Evolutionary conservation across 2,113 vertebrate species (phyloP), one percentile per base, ranked within the genome.

Genomic region (Brachionichthys hirsutus): DNA sequence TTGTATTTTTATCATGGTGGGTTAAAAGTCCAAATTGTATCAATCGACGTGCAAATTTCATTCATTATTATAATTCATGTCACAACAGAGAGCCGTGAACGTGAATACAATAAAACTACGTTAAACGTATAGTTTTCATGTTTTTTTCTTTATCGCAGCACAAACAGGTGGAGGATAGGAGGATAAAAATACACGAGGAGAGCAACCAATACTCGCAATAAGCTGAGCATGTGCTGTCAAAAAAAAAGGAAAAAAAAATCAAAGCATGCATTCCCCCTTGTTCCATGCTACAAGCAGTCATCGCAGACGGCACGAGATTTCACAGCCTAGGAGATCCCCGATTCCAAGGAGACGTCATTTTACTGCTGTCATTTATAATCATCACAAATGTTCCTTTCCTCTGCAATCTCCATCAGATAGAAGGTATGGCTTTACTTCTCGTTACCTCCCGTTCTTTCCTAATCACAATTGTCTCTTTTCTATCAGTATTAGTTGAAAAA

Each of bases 311-410:
- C 73, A 55, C 70, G 50, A 74, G 68, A 47, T 64, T 61, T 71
- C 75, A 41, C 46, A 14, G 40, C 73, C 67, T 47, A 75, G 77
- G 72, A 77, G 78, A 86, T 61, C 70, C 80, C 67, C 70, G 70
- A 17, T 52, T 76, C 73, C 59, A 45, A 49, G 69, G 72, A 75
- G 73, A 57, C 65, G 60, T 83, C 82, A 84, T 87, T 85, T 67
- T 71, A 46, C 43, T 58, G 50, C 83, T 74, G 83, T 80, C 78
- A 73, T 82, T 78, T 83, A 17, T 45, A 71, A 85, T 82, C 50
- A 71, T n/a, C n/a, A n/a, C n/a, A 49, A 45, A n/a, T n/a, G n/a
- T n/a, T n/a, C 63, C 17, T 35, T 40, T 48, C 18, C 13, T 24
- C 35, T 43, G 47, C 52, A 60, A 50, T 64, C 49, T 64, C 62